Conservation (phyloP, 2,888 invertebrate species). For the Margaritifera margaritifera region DNA sequence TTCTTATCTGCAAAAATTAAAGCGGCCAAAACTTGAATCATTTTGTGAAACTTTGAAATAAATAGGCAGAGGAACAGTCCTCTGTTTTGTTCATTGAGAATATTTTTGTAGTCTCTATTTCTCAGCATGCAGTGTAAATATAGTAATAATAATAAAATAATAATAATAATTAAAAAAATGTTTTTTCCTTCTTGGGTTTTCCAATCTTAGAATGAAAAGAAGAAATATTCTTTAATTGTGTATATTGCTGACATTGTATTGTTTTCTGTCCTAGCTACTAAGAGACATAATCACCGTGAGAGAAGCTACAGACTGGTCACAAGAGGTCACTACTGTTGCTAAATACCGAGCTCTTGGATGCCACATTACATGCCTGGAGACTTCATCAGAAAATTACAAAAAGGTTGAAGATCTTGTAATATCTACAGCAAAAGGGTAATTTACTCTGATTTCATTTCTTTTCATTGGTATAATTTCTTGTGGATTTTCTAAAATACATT, state of each 20-base stretch:
- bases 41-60: no score
- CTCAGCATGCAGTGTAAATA: no score
- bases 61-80: no score
- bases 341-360: conserved; percentile 67
- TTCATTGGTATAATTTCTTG: not conserved
- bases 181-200: no score
- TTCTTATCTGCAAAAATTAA: not conserved
- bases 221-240: no score
- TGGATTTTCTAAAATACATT: not conserved
- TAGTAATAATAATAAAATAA: no score
- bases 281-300: conserved; percentile 64
- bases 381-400: conserved; percentile 32
- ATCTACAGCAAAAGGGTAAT: conserved; percentile 20
- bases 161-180: no score
- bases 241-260: conserved; percentile 5
- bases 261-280: conserved; percentile 46
- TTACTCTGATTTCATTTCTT: not conserved
- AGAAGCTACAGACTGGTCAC: conserved; percentile 67
- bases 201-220: no score
- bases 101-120: no score
- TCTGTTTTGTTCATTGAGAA: no score
- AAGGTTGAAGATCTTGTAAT: conserved; percentile 21
- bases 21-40: not conserved
- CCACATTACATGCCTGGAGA: conserved; percentile 42
- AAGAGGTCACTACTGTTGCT: conserved; percentile 48